Evolutionary conservation across 2,113 vertebrate species (phyloP).

Genomic region (Toxotes chatareus): DNA sequence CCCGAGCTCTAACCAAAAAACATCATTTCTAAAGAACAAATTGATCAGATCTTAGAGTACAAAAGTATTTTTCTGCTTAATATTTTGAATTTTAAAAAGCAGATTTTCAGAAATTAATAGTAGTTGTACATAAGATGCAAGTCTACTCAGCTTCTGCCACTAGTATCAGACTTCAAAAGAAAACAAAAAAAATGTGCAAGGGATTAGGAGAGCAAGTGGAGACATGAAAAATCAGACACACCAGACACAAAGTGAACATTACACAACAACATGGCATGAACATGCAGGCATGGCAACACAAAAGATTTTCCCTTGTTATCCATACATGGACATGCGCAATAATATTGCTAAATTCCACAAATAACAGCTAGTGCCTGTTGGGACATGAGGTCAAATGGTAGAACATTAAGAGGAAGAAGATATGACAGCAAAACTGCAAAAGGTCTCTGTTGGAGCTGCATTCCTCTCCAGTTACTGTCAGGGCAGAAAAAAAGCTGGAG

Average conservation of each 20-base stretch:
- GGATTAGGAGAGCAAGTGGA: slow-evolving; percentile 52
- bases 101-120: neutral
- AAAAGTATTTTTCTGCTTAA: neutral
- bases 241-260: slow-evolving; percentile 46
- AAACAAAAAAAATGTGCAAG: slow-evolving; percentile 18
- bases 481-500: slow-evolving; percentile 3
- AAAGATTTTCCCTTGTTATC: slow-evolving; percentile 30
- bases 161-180: slow-evolving; percentile 44
- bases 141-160: neutral
- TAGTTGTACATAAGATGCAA: neutral
- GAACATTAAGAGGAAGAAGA: slow-evolving; percentile 25
- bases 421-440: slow-evolving; percentile 34
- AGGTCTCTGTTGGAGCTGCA: slow-evolving; percentile 25
- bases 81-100: neutral
- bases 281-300: slow-evolving; percentile 19
- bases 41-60: neutral
- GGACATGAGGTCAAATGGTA: slow-evolving; percentile 23
- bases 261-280: slow-evolving; percentile 46
- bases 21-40: neutral
- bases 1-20: neutral
- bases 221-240: slow-evolving; percentile 52
- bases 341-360: slow-evolving; percentile 47
- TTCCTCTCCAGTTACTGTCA: slow-evolving; percentile 45
- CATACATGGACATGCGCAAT: slow-evolving; percentile 24
- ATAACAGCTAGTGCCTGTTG: slow-evolving; percentile 46